Percentiles rank a stretch among this genome's conserved stretches.
Conservation (phyloP, 2,797 vertebrate genomes). For the Lutjanus argentimaculatus region DNA sequence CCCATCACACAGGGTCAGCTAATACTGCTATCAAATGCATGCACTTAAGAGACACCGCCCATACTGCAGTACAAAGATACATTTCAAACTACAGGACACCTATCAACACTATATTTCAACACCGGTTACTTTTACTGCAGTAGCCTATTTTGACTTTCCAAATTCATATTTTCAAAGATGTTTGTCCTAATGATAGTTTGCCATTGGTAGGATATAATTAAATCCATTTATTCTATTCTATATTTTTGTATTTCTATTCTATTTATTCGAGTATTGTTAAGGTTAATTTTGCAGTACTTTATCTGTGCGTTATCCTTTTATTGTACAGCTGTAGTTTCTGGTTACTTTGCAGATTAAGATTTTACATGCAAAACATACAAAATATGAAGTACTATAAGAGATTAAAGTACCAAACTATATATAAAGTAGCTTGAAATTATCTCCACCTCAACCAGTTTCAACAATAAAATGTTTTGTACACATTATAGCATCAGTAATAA, state of each 20-base stretch:
- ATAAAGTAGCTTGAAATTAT: neutral
- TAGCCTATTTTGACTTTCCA: neutral
- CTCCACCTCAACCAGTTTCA: neutral
- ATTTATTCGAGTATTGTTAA: no score
- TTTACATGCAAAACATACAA: no score
- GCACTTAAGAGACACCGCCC: constrained; percentile 48
- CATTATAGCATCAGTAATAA: neutral
- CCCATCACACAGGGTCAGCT: constrained; percentile 50
- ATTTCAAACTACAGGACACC: neutral
- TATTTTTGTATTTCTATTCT: no score
- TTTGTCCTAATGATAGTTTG: no score
- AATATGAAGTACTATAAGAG: no score
- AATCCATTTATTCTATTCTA: no score
- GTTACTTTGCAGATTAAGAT: no score
- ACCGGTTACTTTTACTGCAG: neutral
- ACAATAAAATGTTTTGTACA: neutral
- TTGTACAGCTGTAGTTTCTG: neutral
- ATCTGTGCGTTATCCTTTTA: neutral
- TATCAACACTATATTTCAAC: neutral
- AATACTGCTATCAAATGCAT: constrained; percentile 45
- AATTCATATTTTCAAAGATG: neutral
- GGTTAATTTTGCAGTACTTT: neutral
- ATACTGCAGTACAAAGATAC: constrained; percentile 19
- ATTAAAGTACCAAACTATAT: neutral
- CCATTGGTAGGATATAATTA: no score